A percentile compares a stretch with the other conserved stretches of the same genome.
Conservation (phyloP, 2,797 vertebrate genomes). For the Alfaro cultratus region DNA sequence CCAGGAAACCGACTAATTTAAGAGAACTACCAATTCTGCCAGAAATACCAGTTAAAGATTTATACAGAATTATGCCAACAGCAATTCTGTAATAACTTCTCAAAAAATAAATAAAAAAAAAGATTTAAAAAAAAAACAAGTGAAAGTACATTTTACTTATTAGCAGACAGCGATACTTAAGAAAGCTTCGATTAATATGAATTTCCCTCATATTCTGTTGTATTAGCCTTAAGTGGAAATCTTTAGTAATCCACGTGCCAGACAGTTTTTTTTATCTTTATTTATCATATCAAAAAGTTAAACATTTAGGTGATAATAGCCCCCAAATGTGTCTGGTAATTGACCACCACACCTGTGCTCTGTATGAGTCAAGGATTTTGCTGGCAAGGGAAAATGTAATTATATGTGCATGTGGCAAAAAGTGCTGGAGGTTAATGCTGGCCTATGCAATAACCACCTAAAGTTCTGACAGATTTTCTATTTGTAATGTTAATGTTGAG, state of each 20-base stretch:
- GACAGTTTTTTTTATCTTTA: constrained; percentile 48
- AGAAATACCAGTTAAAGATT: not conserved
- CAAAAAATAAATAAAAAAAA: not conserved
- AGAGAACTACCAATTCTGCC: not conserved
- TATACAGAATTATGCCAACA: not conserved
- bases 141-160: not conserved
- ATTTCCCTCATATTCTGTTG: constrained; percentile 29
- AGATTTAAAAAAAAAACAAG: not conserved
- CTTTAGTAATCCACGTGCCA: constrained; percentile 47
- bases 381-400: constrained; percentile 61
- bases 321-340: constrained; percentile 32
- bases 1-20: not conserved
- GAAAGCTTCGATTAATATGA: constrained; percentile 37
- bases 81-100: not conserved
- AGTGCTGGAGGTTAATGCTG: constrained; percentile 36
- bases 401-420: constrained; percentile 44
- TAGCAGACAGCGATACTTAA: not conserved
- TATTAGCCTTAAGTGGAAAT: constrained; percentile 8
- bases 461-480: constrained; percentile 14
- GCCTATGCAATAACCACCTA: constrained; percentile 19
- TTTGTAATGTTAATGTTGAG: not conserved
- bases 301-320: constrained; percentile 22
- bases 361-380: constrained; percentile 65
- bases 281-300: constrained; percentile 24
- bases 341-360: constrained; percentile 37